Evolutionary conservation across 2,888 invertebrate genomes (phyloP).

Genomic region (Microplitis deprimator): DNA sequence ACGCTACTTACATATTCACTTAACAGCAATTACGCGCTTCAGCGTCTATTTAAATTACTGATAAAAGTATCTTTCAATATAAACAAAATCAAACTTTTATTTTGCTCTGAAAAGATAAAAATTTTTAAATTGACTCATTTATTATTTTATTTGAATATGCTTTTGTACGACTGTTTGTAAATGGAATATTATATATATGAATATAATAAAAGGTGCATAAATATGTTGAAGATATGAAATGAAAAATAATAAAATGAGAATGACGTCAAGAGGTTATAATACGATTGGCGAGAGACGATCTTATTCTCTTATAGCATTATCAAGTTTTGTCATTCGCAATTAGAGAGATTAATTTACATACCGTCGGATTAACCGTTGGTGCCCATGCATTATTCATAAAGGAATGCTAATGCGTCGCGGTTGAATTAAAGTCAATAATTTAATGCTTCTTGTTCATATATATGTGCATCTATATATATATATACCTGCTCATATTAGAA

Average conservation of each 20-base stretch:
- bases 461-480: not conserved
- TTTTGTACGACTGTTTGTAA: not conserved
- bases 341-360: conserved; percentile 69
- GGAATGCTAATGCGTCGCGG: conserved; percentile 63
- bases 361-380: conserved; percentile 65
- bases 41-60: not conserved
- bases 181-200: not conserved
- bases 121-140: not conserved
- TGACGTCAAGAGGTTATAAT: conserved; percentile 35
- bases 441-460: conserved; percentile 49
- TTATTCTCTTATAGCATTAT: conserved; percentile 45
- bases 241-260: conserved; percentile 27
- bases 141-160: not conserved
- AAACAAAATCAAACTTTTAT: not conserved
- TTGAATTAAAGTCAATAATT: conserved; percentile 58
- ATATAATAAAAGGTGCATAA: not conserved
- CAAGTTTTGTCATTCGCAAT: conserved; percentile 65
- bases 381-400: conserved; percentile 67
- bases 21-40: not conserved
- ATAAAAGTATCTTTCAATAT: not conserved
- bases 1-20: not conserved
- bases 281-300: conserved; percentile 29
- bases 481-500: conserved; percentile 1
- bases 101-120: not conserved
- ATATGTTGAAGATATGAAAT: not conserved